phyloP scores from a whole-genome alignment of 2,113 vertebrate genomes.

The Antennarius striatus region DNA sequence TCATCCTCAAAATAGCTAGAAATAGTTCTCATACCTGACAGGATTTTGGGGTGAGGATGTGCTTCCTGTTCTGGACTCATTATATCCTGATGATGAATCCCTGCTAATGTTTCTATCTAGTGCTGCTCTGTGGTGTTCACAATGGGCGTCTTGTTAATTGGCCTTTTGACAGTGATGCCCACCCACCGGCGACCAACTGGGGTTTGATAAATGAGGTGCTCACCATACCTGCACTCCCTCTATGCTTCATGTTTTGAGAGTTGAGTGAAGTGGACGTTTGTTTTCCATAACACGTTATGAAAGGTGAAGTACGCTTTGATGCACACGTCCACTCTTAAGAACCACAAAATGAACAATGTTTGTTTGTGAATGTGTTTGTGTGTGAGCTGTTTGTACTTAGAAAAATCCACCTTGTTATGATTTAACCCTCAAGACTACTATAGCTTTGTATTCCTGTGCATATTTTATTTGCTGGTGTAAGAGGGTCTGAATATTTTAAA shows the following conservation, averaged over 20 bases:
- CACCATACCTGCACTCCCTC: constrained; percentile 48
- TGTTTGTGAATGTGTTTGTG: not conserved
- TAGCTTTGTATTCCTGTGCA: no score
- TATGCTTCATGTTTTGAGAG: constrained; percentile 56
- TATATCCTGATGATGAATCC: constrained; percentile 70
- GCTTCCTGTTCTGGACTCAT: constrained; percentile 61
- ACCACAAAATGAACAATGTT: constrained; percentile 16
- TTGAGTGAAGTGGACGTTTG: constrained; percentile 70
- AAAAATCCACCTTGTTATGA: constrained; percentile 4
- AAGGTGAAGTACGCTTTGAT: constrained; percentile 55
- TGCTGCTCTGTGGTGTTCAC: constrained; percentile 54
- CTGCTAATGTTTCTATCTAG: constrained; percentile 61
- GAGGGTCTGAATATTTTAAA: not conserved
- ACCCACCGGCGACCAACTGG: constrained; percentile 69
- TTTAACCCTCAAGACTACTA: not conserved
- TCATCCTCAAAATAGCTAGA: constrained; percentile 12
- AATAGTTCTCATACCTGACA: constrained; percentile 33
- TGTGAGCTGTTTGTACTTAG: constrained; percentile 1
- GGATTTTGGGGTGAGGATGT: constrained; percentile 31
- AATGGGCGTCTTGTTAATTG: constrained; percentile 75
- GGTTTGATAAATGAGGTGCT: constrained; percentile 75
- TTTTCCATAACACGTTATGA: constrained; percentile 60
- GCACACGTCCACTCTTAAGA: constrained; percentile 41
- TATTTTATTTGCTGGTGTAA: no score
- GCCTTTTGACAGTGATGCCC: constrained; percentile 75